Percentiles rank a stretch among this genome's conserved stretches.
These are phyloP conservation scores for Sula dactylatra DNA, from an alignment of 2,113 vertebrate genomes.

Conservation along the genomic window DNA sequence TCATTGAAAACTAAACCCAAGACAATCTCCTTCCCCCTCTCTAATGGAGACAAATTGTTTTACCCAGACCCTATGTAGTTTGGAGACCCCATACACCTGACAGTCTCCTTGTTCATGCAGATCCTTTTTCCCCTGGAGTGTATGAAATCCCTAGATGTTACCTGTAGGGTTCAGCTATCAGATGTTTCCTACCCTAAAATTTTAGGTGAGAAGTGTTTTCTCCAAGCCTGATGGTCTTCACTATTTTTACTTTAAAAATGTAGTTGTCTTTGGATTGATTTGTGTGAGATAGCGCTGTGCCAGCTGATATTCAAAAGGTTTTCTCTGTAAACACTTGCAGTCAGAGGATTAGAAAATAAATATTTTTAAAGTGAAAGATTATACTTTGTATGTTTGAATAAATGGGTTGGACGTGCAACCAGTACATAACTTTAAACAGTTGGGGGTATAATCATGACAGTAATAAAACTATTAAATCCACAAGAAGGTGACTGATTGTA, in stretches of 20 bases:
- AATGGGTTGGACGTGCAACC: rapidly evolving
- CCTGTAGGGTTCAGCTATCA: rapidly evolving
- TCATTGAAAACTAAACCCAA: not conserved
- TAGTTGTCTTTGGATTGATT: not conserved
- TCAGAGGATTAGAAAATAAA: not conserved
- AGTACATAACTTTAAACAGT: too few relatives aligned
- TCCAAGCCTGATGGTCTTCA: not conserved
- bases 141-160: not conserved
- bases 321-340: not conserved
- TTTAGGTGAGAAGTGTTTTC: not conserved
- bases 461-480: not conserved
- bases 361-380: not conserved
- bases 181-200: not conserved
- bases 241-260: not conserved
- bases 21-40: not conserved
- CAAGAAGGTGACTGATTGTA: not conserved
- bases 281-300: rapidly evolving
- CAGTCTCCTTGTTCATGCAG: too few relatives aligned
- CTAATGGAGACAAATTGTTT: not conserved
- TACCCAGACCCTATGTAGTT: too few relatives aligned
- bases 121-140: not conserved
- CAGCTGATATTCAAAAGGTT: not conserved
- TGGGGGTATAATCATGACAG: not conserved
- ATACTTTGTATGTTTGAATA: not conserved
- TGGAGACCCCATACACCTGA: too few relatives aligned